These are phyloP conservation scores for Tiliacea aurago DNA, from an alignment of 2,888 invertebrate genomes.

Conservation along the genomic window DNA sequence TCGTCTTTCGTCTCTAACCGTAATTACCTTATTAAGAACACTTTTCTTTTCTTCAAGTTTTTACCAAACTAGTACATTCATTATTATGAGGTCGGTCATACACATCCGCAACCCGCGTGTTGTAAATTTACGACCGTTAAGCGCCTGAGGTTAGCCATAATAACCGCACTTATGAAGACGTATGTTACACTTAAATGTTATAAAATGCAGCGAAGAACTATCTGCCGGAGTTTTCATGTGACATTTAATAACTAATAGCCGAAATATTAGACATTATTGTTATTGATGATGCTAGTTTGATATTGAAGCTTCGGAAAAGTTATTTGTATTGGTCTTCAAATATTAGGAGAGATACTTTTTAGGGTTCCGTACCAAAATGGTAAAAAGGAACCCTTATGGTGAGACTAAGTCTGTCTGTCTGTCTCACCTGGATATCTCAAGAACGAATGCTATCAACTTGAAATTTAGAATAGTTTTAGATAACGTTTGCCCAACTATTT, in stretches of 20 bases:
- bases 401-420: too few relatives aligned
- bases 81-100: not conserved
- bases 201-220: conserved; percentile 15
- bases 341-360: not conserved
- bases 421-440: too few relatives aligned
- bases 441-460: too few relatives aligned
- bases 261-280: conserved; percentile 27
- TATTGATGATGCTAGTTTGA: conserved; percentile 1
- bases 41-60: not conserved
- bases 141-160: conserved; percentile 23
- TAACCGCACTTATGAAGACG: conserved; percentile 4
- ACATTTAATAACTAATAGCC: conserved; percentile 21
- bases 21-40: not conserved
- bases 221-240: conserved; percentile 1
- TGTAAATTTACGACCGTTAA: conserved; percentile 25
- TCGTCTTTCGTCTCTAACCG: not conserved
- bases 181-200: conserved; percentile 35
- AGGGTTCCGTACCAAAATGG: too few relatives aligned
- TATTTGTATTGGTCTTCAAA: not conserved
- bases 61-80: not conserved
- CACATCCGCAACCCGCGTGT: not conserved
- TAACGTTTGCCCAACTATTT: too few relatives aligned
- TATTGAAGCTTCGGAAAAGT: not conserved
- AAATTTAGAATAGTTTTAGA: too few relatives aligned
- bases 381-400: too few relatives aligned